A percentile compares a stretch with the other conserved stretches of the same genome.
Conservation (phyloP, 1,140 invertebrate species). For the Zaprionus inermis region DNA sequence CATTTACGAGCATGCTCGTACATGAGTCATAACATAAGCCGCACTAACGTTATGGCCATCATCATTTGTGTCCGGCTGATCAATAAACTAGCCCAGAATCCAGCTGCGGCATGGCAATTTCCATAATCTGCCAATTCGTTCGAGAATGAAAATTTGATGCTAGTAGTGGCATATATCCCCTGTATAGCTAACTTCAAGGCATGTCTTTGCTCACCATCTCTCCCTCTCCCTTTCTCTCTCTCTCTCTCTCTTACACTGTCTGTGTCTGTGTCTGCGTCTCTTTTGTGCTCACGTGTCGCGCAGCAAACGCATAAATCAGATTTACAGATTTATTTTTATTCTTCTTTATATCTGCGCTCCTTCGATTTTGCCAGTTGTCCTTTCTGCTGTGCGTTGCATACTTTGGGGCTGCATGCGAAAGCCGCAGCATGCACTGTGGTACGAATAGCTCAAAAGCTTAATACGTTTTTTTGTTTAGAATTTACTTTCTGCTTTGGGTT, state of each 20-base stretch:
- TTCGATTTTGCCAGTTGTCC: slow-evolving; percentile 10
- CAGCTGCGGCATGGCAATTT: slow-evolving; percentile 65
- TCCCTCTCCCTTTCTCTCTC: slow-evolving; percentile 12
- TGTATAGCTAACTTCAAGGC: slow-evolving; percentile 21
- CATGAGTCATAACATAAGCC: slow-evolving; percentile 40
- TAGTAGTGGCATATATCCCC: slow-evolving; percentile 50
- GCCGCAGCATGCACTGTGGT: slow-evolving; percentile 1
- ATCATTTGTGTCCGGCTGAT: slow-evolving; percentile 32
- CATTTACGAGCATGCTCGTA: slow-evolving; percentile 18
- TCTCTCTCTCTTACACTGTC: not conserved
- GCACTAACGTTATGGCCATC: slow-evolving; percentile 13
- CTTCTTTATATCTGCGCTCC: slow-evolving; percentile 4
- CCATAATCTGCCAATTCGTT: slow-evolving; percentile 78
- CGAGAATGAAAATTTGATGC: slow-evolving; percentile 66
- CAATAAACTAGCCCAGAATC: slow-evolving; percentile 47
- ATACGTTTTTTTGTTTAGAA: too few relatives aligned
- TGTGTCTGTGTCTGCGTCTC: not conserved
- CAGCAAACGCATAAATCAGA: slow-evolving; percentile 60
- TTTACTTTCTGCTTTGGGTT: too few relatives aligned
- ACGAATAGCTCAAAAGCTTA: too few relatives aligned
- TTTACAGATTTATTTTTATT: slow-evolving; percentile 51
- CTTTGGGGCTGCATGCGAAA: slow-evolving; percentile 43
- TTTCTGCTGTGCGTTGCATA: slow-evolving; percentile 44
- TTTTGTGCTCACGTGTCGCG: slow-evolving; percentile 30
- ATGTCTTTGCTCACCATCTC: slow-evolving; percentile 10